Evolutionary conservation across 2,888 invertebrate species (phyloP).

Genomic region (Pammene aurita): DNA sequence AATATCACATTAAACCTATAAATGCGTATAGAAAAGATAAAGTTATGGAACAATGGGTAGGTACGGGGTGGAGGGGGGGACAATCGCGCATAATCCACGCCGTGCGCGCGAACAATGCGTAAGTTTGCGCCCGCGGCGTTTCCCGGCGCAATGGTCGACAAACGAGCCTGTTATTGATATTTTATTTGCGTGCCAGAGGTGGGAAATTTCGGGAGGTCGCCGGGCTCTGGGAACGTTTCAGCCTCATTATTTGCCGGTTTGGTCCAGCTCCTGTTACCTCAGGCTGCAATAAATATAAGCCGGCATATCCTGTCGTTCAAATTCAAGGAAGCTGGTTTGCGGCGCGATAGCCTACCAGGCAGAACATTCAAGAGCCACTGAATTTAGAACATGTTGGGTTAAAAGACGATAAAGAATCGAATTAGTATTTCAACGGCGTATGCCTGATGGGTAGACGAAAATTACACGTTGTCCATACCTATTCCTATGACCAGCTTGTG

Average conservation of each 20-base stretch:
- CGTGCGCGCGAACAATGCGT: conserved; percentile 65
- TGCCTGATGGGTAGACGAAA: too few relatives aligned
- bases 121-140: conserved; percentile 28
- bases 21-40: conserved; percentile 62
- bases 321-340: neutral
- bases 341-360: neutral
- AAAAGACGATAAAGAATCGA: too few relatives aligned
- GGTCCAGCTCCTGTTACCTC: neutral
- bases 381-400: too few relatives aligned
- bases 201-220: conserved; percentile 18
- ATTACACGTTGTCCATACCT: too few relatives aligned
- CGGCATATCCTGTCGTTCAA: neutral
- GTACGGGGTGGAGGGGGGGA: conserved; percentile 32
- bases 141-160: conserved; percentile 60
- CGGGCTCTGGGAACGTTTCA: conserved; percentile 18
- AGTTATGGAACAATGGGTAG: conserved; percentile 51
- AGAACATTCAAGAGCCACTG: too few relatives aligned
- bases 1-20: conserved; percentile 62
- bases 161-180: conserved; percentile 75
- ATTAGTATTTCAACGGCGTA: too few relatives aligned
- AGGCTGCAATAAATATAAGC: neutral
- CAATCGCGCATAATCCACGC: conserved; percentile 52
- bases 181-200: conserved; percentile 56
- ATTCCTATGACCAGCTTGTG: too few relatives aligned
- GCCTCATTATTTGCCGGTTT: conserved; percentile 5